phyloP scores from a whole-genome alignment of 37 sponge, comb jelly and placozoan genomes.

The Crambe crambe region DNA sequence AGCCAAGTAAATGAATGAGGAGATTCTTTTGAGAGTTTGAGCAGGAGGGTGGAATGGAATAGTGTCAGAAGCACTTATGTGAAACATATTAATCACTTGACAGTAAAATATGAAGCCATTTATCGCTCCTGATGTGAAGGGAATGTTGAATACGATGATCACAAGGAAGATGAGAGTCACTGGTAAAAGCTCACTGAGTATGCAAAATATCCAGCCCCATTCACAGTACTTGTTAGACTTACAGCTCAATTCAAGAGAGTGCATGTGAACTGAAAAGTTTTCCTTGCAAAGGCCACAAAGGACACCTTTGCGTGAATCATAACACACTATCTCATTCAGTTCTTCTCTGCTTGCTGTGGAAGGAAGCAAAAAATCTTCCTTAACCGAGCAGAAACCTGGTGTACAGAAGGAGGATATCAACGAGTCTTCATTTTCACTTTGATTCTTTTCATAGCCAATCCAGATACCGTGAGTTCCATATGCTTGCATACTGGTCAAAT shows the following conservation, averaged over 20 bases:
- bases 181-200: slow-evolving; percentile 40
- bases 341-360: neutral
- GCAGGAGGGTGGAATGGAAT: neutral
- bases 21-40: neutral
- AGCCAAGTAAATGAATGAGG: slow-evolving; percentile 4
- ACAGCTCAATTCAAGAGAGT: slow-evolving; percentile 26
- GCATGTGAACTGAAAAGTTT: slow-evolving; percentile 18
- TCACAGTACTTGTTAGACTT: neutral
- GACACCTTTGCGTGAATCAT: neutral
- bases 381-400: neutral
- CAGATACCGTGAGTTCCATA: slow-evolving; percentile 7
- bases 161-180: slow-evolving; percentile 42
- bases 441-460: slow-evolving; percentile 21
- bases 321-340: slow-evolving; percentile 21
- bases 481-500: neutral
- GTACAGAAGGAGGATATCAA: neutral
- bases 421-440: neutral
- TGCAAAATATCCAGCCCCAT: slow-evolving; percentile 42
- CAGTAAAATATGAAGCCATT: slow-evolving; percentile 48
- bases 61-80: neutral
- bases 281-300: slow-evolving; percentile 28
- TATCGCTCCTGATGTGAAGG: slow-evolving; percentile 37
- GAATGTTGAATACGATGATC: slow-evolving; percentile 46
- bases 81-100: slow-evolving; percentile 25
- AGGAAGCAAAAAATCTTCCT: neutral